Percentiles rank a stretch among this genome's conserved stretches.
These are phyloP conservation scores for Musca domestica DNA, from an alignment of 1,140 invertebrate genomes.

Conservation along the genomic window DNA sequence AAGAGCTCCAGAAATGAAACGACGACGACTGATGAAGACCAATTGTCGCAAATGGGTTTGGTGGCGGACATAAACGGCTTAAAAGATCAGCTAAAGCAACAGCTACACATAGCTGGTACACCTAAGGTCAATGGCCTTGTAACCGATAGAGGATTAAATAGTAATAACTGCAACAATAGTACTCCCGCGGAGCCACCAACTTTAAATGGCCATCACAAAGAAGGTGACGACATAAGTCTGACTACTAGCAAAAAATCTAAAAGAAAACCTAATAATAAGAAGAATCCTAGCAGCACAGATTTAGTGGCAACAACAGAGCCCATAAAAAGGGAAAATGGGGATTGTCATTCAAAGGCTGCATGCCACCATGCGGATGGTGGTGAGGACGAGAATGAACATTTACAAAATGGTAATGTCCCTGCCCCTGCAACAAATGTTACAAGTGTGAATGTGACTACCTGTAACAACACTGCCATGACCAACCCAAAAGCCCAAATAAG, in stretches of 20 bases:
- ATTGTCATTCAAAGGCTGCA: neutral
- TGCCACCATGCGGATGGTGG: too few relatives aligned
- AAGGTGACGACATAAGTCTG: neutral
- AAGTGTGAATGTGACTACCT: too few relatives aligned
- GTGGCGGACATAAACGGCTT: neutral
- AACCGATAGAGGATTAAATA: neutral
- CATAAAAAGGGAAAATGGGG: neutral
- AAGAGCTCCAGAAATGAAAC: conserved; percentile 15
- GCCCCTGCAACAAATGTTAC: neutral
- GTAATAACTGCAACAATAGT: conserved; percentile 7
- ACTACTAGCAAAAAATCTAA: neutral
- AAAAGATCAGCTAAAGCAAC: conserved; percentile 16
- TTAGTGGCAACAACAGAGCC: neutral
- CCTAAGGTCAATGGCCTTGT: conserved; percentile 14
- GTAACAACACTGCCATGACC: conserved; percentile 4
- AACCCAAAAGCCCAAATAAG: neutral
- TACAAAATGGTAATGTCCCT: conserved; percentile 9
- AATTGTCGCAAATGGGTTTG: neutral
- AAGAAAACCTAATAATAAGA: conserved; percentile 19
- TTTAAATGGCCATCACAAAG: conserved; percentile 18
- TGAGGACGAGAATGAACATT: too few relatives aligned
- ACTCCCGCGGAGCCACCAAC: neutral
- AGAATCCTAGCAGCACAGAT: neutral
- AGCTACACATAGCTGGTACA: conserved; percentile 19
- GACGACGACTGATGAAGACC: neutral